phyloP scores from a whole-genome alignment of 2,113 vertebrate genomes.

The Circaetus cinerascens region DNA sequence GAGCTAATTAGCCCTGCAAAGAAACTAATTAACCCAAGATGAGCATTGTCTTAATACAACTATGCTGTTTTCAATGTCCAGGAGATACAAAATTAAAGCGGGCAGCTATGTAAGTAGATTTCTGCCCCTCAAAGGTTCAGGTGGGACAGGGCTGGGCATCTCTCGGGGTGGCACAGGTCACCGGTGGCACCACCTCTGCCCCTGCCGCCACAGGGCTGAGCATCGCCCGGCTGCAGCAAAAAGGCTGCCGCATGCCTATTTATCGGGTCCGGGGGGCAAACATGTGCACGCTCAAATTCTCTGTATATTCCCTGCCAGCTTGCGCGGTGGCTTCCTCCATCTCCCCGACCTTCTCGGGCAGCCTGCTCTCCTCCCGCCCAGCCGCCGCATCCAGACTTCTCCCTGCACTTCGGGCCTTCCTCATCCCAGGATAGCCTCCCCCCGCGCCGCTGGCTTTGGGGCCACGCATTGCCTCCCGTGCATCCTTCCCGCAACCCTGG shows the following conservation, averaged over 20 bases:
- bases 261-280: neutral
- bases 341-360: fast-evolving
- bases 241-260: fast-evolving
- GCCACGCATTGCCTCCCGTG: fast-evolving
- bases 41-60: neutral
- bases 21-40: neutral
- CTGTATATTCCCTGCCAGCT: neutral
- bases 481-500: neutral
- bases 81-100: fast-evolving
- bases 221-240: neutral
- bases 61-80: fast-evolving
- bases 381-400: neutral
- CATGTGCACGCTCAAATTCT: fast-evolving
- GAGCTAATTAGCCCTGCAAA: neutral
- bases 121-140: neutral
- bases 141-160: neutral
- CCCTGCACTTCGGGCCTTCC: too few relatives aligned
- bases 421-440: neutral
- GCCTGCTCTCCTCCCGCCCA: neutral
- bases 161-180: neutral
- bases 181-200: neutral
- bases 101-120: fast-evolving
- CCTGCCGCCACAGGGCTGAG: neutral
- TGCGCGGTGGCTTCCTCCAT: fast-evolving
- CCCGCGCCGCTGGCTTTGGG: too few relatives aligned